Base-by-base conservation (phyloP, 23 tunicate genomes). In the Ascidia mentula region DNA sequence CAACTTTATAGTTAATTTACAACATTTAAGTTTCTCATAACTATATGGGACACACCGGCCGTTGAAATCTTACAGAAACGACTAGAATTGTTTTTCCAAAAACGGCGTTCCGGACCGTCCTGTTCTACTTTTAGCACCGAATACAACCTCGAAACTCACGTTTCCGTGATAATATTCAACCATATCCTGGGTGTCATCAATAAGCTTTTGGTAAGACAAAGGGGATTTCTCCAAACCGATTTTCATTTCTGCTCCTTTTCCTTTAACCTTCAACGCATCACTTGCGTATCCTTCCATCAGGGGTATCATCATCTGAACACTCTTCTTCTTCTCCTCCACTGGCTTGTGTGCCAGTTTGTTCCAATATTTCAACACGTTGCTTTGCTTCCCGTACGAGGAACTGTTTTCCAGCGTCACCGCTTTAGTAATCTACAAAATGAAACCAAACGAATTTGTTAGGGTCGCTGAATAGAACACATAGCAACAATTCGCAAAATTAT, bases 121-220 rank as follows among this genome's bases (percentile, higher is more conserved):
- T n/a, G n/a, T n/a, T n/a, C n/a, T n/a, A n/a, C n/a, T n/a, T n/a
- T n/a, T n/a, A n/a, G n/a, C n/a, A n/a, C n/a, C n/a, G n/a, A n/a
- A n/a, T n/a, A n/a, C n/a, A n/a, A n/a, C n/a, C n/a, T n/a, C n/a
- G n/a, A n/a, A 13, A 59, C 82, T 80, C 26, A 86, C 90, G 45
- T 80, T 45, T 0, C 37, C 40, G 22, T 80, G 76, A 61, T 30
- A 80, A 72, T 86, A 74, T 7, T 73, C 30, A 60, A 80, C 79
- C 46, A 86, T 18, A 37, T 80, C 90, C 31, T 32, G 74, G 13
- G 85, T 86, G 35, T 86, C 90, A 6, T 20, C 34, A 22, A 86
- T 39, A 30, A 78, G 24, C 38, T 85, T 42, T 36, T 72, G 32
- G 3, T 59, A 34, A 22, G 75, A 69, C 28, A 78, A 39, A 26